Evolutionary conservation across 2,113 vertebrate species (phyloP), one percentile per base, ranked within the genome.

Genomic region (Protomyctophum bolini): DNA sequence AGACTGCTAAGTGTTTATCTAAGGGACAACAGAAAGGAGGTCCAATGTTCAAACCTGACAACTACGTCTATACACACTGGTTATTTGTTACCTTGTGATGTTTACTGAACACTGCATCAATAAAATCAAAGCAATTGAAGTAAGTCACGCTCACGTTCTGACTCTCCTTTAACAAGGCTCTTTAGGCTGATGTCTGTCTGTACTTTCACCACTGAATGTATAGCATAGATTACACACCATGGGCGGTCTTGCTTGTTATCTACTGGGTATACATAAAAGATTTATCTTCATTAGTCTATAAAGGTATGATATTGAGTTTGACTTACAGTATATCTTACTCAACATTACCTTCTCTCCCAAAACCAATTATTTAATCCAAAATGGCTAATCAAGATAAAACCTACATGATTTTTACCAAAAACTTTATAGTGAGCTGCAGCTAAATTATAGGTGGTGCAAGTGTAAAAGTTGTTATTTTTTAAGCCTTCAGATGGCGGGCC

Each of bases 91-190:
- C 48, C 33, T 65, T 66, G 21, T 61, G 84, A 72, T 68, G 12
- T 67, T 68, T 63, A 46, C 69, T 84, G 64, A 88, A 68, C 58
- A 49, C 67, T 72, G 15, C 75, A 72, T 78, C 75, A 83, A 75
- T 51, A 66, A 57, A 21, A 60, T 76, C 60, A 75, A 69, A 67
- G 0, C 79, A 63, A 73, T 76, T 86, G 57, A 88, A 81, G 49
- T 41, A 41, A 52, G 51, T 68, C 72, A 47, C 4, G 2, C 54
- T 68, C 72, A 47, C 4, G 2, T 57, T 73, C 49, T 45, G 47
- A 58, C 75, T 52, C 11, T 68, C 48, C 33, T 29, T 75, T 51
- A 58, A 61, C 8, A 21, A 41, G 5, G 50, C 56, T 5, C 8
- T 29, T 49, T 4, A 12, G 12, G 62, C n/a, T 49, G 48, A 81